Percentiles rank a stretch among this genome's conserved stretches.
phyloP scores from a whole-genome alignment of 2,888 invertebrate species.

The Sminthurinus aureus region DNA sequence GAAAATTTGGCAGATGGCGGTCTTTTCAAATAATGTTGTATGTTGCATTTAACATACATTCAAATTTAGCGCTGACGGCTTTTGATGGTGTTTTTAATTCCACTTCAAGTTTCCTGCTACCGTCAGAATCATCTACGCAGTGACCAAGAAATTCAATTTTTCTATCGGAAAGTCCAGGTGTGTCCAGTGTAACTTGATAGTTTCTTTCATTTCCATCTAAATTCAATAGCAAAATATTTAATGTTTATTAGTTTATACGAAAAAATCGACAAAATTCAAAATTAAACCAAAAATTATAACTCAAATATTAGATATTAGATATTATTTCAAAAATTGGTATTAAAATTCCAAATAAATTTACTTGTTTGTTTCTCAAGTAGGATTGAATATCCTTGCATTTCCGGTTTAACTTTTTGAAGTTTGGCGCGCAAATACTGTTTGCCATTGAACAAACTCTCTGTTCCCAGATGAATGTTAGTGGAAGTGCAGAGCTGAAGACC shows the following conservation, averaged over 20 bases:
- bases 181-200: slow-evolving; percentile 20
- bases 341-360: background rate
- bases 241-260: no score
- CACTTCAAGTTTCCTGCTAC: slow-evolving; percentile 11
- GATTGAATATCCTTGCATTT: slow-evolving; percentile 34
- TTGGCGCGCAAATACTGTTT: slow-evolving; percentile 23
- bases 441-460: background rate
- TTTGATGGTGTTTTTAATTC: slow-evolving; percentile 26
- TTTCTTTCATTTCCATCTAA: slow-evolving; percentile 21
- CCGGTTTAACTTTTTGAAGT: slow-evolving; percentile 29
- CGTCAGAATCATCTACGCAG: background rate
- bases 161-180: slow-evolving; percentile 26
- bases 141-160: slow-evolving; percentile 16
- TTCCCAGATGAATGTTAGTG: slow-evolving; percentile 43
- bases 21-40: background rate
- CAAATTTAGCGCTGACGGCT: background rate
- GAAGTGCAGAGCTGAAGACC: slow-evolving; percentile 41
- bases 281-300: no score
- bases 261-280: no score
- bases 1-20: background rate
- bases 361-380: background rate
- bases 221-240: no score
- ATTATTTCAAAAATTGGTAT: background rate
- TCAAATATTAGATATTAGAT: no score
- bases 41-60: slow-evolving; percentile 6